Percentiles rank a stretch among this genome's conserved stretches.
Conservation (phyloP, 2,113 vertebrate species). For the Epinephelus moara region DNA sequence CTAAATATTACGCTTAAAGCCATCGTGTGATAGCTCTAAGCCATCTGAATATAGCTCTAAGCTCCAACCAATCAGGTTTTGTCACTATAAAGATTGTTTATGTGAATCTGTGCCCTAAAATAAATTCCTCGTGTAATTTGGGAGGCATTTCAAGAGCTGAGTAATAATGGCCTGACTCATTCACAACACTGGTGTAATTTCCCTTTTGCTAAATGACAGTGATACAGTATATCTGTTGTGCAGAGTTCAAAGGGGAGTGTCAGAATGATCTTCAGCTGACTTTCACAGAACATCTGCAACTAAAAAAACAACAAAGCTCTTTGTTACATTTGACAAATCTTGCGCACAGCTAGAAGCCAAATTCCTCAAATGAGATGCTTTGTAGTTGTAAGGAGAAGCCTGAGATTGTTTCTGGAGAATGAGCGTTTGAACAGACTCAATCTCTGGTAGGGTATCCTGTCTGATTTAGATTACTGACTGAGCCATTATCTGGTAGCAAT, state of each 20-base stretch:
- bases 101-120: slow-evolving; percentile 41
- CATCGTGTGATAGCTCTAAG: background rate
- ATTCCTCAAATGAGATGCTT: slow-evolving; percentile 30
- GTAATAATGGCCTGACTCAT: slow-evolving; percentile 57
- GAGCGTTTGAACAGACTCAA: slow-evolving; percentile 26
- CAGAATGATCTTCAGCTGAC: slow-evolving; percentile 44
- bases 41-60: background rate
- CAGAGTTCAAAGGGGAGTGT: slow-evolving; percentile 40
- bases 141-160: slow-evolving; percentile 54
- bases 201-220: slow-evolving; percentile 38
- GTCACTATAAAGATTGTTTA: slow-evolving; percentile 26
- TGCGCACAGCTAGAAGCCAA: slow-evolving; percentile 24
- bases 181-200: slow-evolving; percentile 43
- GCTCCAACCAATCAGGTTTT: slow-evolving; percentile 3
- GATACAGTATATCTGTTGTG: slow-evolving; percentile 14
- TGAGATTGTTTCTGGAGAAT: slow-evolving; percentile 32
- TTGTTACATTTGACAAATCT: slow-evolving; percentile 45
- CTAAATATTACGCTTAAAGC: background rate
- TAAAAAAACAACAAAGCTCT: background rate
- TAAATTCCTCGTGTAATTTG: slow-evolving; percentile 55
- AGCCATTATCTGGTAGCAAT: background rate
- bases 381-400: slow-evolving; percentile 25
- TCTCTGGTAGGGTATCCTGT: slow-evolving; percentile 19
- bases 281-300: slow-evolving; percentile 40
- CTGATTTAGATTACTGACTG: slow-evolving; percentile 15